Percentiles rank a stretch among this genome's conserved stretches.
These are phyloP conservation scores for Pseudocheirus occidentalis DNA, from an alignment of 2,797 vertebrate species.

Conservation along the genomic window DNA sequence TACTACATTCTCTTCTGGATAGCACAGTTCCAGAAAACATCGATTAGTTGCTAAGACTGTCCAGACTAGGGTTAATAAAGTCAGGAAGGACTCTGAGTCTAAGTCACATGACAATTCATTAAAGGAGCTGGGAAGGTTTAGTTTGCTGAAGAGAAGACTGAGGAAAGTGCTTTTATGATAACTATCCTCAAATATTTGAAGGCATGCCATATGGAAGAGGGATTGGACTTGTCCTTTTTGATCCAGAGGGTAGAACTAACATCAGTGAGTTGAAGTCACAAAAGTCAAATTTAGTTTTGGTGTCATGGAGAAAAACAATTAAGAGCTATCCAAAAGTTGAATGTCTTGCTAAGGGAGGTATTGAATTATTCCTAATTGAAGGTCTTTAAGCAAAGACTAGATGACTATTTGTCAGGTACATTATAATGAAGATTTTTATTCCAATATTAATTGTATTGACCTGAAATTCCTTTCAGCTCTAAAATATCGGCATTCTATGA, in stretches of 20 bases:
- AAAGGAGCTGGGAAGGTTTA: neutral
- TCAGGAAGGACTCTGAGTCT: neutral
- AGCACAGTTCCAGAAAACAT: neutral
- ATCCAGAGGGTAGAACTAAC: neutral
- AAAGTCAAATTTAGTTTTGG: neutral
- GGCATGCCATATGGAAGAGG: neutral
- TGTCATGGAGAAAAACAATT: neutral
- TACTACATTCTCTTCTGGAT: neutral
- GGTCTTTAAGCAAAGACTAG: neutral
- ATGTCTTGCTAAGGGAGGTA: neutral
- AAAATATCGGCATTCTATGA: neutral
- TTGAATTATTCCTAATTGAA: neutral
- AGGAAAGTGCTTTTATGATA: neutral
- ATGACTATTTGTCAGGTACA: neutral
- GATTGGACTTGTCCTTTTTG: neutral
- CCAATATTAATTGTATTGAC: neutral
- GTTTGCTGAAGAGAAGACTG: neutral
- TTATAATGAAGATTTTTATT: neutral
- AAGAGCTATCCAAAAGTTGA: neutral
- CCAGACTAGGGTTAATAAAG: neutral
- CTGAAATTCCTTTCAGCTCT: neutral
- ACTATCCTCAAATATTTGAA: neutral
- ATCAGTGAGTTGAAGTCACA: neutral
- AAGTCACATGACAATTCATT: neutral
- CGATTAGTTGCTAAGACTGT: neutral